These are phyloP conservation scores for Neopipo cinnamomea DNA, from an alignment of 2,113 vertebrate genomes.

Conservation along the genomic window DNA sequence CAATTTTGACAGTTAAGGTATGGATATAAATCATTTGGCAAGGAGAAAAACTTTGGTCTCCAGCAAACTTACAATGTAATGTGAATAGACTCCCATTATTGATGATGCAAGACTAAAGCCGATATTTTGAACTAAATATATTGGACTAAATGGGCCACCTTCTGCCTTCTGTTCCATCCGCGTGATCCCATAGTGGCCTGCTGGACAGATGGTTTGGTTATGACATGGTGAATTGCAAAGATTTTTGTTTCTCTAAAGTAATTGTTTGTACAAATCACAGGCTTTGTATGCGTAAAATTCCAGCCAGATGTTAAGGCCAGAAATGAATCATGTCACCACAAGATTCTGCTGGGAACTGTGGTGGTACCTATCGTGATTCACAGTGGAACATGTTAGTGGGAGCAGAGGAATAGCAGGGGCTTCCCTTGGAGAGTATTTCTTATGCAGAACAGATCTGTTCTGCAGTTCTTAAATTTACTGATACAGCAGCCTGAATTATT, in stretches of 20 bases:
- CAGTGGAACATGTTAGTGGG: neutral
- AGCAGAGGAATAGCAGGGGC: neutral
- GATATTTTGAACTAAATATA: conserved; percentile 31
- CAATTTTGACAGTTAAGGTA: neutral
- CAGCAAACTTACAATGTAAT: neutral
- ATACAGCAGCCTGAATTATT: neutral
- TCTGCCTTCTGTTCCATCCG: neutral
- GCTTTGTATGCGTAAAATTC: conserved; percentile 73
- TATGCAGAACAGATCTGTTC: neutral
- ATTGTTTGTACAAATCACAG: conserved; percentile 76
- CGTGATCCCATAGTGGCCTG: conserved; percentile 42
- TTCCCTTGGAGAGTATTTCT: neutral
- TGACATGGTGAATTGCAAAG: conserved; percentile 78
- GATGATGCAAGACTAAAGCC: conserved; percentile 31
- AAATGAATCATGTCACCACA: conserved; percentile 54
- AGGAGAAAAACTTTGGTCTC: neutral
- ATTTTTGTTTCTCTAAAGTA: conserved; percentile 76
- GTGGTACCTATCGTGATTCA: neutral
- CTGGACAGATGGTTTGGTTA: conserved; percentile 77
- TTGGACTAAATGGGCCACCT: conserved; percentile 5
- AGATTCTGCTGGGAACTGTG: conserved; percentile 56
- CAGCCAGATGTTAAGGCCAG: conserved; percentile 68
- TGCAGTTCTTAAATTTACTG: neutral
- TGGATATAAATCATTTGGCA: neutral
- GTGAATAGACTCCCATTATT: neutral